Percentiles rank a stretch among this genome's conserved stretches.
These are phyloP conservation scores for Scaptomyza graminum DNA, from an alignment of 1,140 invertebrate species.

Conservation along the genomic window DNA sequence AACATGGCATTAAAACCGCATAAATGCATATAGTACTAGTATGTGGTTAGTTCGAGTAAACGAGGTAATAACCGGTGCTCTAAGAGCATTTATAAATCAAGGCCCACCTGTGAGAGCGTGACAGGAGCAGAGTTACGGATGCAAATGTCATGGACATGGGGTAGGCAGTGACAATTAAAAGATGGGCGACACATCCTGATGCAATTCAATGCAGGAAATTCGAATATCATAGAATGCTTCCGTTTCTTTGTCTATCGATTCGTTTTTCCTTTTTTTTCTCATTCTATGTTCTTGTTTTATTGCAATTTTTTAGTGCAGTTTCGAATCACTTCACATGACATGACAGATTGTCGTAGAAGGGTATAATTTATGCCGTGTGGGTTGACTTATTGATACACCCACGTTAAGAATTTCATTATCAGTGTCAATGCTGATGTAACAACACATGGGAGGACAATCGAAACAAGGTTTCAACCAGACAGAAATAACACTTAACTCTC, in stretches of 20 bases:
- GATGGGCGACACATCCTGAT: slow-evolving; percentile 27
- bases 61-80: slow-evolving; percentile 17
- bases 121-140: slow-evolving; percentile 36
- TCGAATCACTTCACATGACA: slow-evolving; percentile 35
- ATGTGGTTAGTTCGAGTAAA: not conserved
- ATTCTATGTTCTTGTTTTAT: not conserved
- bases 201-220: slow-evolving; percentile 21
- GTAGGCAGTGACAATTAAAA: slow-evolving; percentile 22
- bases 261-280: not conserved
- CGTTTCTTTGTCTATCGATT: slow-evolving; percentile 31
- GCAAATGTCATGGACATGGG: slow-evolving; percentile 29
- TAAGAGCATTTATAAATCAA: slow-evolving; percentile 35
- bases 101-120: slow-evolving; percentile 36
- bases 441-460: not conserved
- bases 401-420: slow-evolving; percentile 75
- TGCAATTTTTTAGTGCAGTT: slow-evolving; percentile 44
- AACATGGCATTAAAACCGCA: slow-evolving; percentile 2
- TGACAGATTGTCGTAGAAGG: slow-evolving; percentile 37
- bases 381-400: slow-evolving; percentile 57
- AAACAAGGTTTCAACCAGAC: slow-evolving; percentile 1
- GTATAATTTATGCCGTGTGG: slow-evolving; percentile 61
- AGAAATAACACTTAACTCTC: slow-evolving; percentile 41
- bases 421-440: slow-evolving; percentile 64
- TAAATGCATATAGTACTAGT: slow-evolving; percentile 2
- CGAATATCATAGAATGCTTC: slow-evolving; percentile 21